phyloP scores from a whole-genome alignment of 2,797 vertebrate species.

The Coracias cyanogaster region DNA sequence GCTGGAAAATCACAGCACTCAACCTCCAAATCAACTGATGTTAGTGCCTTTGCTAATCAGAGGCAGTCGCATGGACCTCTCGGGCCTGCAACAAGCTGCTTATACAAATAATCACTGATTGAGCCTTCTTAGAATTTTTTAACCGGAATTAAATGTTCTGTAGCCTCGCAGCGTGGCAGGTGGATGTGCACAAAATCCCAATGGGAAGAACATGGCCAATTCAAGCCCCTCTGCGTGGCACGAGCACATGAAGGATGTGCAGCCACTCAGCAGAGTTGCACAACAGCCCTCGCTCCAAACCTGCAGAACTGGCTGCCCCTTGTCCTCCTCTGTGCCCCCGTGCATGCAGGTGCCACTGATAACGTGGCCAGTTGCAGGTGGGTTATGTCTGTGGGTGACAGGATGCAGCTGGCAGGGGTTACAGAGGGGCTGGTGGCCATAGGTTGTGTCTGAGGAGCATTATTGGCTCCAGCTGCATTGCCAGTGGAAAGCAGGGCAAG shows the following conservation, averaged over 20 bases:
- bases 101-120: neutral
- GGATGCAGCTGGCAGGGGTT: neutral
- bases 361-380: accelerated
- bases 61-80: neutral
- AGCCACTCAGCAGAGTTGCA: neutral
- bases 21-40: neutral
- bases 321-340: neutral
- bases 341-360: accelerated
- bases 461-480: neutral
- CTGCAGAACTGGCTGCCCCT: neutral
- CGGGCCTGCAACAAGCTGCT: neutral
- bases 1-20: neutral
- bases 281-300: accelerated
- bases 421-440: neutral
- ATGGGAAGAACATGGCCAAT: neutral
- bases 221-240: accelerated
- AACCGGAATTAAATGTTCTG: neutral
- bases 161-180: neutral
- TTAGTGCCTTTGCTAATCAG: neutral
- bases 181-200: neutral
- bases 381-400: neutral
- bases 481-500: neutral
- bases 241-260: neutral
- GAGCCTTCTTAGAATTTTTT: neutral
- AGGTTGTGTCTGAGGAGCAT: neutral